A percentile compares a stretch with the other conserved stretches of the same genome.
phyloP scores from a whole-genome alignment of 2,113 vertebrate genomes.

The Erythrolamprus reginae region DNA sequence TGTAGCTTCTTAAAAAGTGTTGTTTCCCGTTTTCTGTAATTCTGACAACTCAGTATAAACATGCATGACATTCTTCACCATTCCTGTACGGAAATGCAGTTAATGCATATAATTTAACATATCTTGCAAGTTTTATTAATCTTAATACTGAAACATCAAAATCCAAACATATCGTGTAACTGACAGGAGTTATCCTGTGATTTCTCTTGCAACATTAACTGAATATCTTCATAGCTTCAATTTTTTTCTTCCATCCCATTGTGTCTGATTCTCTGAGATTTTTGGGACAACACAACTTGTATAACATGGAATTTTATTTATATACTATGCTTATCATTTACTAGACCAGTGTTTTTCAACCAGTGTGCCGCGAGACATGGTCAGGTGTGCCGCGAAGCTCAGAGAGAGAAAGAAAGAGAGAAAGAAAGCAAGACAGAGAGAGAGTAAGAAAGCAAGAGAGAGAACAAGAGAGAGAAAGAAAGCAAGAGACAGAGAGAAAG shows the following conservation, averaged over 20 bases:
- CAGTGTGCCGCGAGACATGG: too few relatives aligned
- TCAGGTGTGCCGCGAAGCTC: too few relatives aligned
- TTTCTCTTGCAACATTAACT: constrained; percentile 22
- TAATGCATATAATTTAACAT: background rate
- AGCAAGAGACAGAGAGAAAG: too few relatives aligned
- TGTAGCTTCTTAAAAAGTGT: background rate
- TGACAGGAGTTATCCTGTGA: background rate
- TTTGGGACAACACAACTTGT: constrained; percentile 21
- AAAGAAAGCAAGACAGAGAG: too few relatives aligned
- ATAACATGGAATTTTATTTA: constrained; percentile 17
- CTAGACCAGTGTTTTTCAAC: too few relatives aligned
- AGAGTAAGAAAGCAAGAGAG: too few relatives aligned
- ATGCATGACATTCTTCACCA: background rate
- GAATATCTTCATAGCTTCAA: constrained; percentile 33
- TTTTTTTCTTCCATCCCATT: background rate
- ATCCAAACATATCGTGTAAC: background rate
- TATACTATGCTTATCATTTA: background rate
- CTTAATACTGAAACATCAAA: background rate
- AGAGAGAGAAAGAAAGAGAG: too few relatives aligned
- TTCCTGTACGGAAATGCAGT: background rate
- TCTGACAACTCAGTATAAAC: background rate
- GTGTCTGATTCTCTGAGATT: background rate
- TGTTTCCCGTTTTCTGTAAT: background rate
- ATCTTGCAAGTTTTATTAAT: background rate
- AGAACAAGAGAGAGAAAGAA: too few relatives aligned